Percentiles rank a stretch among this genome's conserved stretches.
These are phyloP conservation scores for Nerophis lumbriciformis DNA, from an alignment of 2,113 vertebrate genomes.

Conservation along the genomic window DNA sequence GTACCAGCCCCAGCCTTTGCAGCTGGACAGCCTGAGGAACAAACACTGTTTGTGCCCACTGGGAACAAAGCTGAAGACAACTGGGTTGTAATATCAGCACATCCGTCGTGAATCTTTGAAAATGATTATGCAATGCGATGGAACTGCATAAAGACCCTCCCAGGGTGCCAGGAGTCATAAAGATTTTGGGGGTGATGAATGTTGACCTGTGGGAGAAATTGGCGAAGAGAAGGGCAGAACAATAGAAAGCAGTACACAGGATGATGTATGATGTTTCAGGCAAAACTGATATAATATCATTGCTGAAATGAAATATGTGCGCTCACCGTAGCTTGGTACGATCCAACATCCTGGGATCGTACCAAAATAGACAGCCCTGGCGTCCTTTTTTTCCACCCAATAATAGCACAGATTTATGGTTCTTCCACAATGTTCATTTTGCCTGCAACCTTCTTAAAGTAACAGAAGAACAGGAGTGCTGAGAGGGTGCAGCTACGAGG, in stretches of 20 bases:
- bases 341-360: slow-evolving; percentile 3
- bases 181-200: slow-evolving; percentile 18
- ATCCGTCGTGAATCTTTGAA: slow-evolving; percentile 11
- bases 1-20: slow-evolving; percentile 11
- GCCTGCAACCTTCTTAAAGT: not conserved
- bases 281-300: slow-evolving; percentile 33
- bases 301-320: slow-evolving; percentile 35
- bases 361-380: not conserved
- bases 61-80: slow-evolving; percentile 25
- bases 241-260: slow-evolving; percentile 8
- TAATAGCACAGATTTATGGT: not conserved
- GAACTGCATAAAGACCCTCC: slow-evolving; percentile 28
- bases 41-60: slow-evolving; percentile 28
- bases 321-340: slow-evolving; percentile 12
- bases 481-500: too few species aligned
- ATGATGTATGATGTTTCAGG: slow-evolving; percentile 42
- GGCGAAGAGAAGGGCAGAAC: slow-evolving; percentile 9
- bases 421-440: slow-evolving; percentile 1
- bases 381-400: not conserved
- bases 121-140: slow-evolving; percentile 12
- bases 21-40: slow-evolving; percentile 41
- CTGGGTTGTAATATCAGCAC: slow-evolving; percentile 18
- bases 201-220: slow-evolving; percentile 16
- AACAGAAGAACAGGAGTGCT: too few species aligned
- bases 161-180: slow-evolving; percentile 4